Conservation (phyloP, 2,113 vertebrate genomes). For the Amblyornis subalaris region DNA sequence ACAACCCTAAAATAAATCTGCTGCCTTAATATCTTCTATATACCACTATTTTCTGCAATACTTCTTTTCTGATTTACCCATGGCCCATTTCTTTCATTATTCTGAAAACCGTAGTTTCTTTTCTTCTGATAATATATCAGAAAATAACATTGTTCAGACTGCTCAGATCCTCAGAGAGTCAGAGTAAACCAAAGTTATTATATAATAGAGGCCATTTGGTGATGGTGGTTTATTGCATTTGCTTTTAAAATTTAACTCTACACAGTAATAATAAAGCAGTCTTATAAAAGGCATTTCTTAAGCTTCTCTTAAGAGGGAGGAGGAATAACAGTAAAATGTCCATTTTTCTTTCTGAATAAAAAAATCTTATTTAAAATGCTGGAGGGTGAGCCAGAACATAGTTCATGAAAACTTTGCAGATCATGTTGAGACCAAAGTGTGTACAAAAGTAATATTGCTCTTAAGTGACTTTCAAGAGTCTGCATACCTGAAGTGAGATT, state of each 20-base stretch:
- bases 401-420: background rate
- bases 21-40: background rate
- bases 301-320: background rate
- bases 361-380: background rate
- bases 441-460: background rate
- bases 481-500: background rate
- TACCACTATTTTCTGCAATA: background rate
- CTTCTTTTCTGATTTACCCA: background rate
- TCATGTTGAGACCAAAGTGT: background rate
- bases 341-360: background rate
- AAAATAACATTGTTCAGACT: background rate
- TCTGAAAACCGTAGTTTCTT: background rate
- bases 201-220: background rate
- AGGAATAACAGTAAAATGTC: background rate
- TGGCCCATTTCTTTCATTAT: conserved; percentile 5
- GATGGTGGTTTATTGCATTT: background rate
- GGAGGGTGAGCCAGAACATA: background rate
- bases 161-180: background rate
- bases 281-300: background rate
- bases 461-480: background rate
- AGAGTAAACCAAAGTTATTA: background rate
- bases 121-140: background rate
- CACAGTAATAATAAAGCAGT: background rate
- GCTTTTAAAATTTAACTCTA: background rate
- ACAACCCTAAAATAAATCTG: background rate